Percentiles rank a stretch among this genome's conserved stretches.
These are phyloP conservation scores for Esox lucius DNA, from an alignment of 2,797 vertebrate genomes.

Conservation along the genomic window DNA sequence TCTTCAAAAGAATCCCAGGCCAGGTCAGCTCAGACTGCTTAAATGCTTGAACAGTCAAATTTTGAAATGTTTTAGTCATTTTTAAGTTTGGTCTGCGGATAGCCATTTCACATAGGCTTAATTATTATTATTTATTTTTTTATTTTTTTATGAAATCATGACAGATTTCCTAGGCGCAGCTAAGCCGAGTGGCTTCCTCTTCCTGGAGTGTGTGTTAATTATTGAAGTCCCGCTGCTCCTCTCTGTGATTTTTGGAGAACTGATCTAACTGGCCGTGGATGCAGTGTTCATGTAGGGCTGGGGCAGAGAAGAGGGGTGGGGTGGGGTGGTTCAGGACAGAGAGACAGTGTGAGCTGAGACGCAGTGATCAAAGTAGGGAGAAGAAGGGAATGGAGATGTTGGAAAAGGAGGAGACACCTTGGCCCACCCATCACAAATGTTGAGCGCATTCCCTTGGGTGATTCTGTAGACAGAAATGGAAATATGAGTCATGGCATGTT, in stretches of 20 bases:
- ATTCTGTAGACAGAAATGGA: neutral
- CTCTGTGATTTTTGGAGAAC: neutral
- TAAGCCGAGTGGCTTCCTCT: neutral
- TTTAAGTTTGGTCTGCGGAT: too few relatives aligned
- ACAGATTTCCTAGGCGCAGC: neutral
- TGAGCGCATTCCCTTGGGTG: neutral
- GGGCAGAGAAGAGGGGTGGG: neutral
- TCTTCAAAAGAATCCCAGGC: too few relatives aligned
- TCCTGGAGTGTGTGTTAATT: conserved; percentile 7
- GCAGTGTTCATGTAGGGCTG: neutral
- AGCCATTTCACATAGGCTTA: too few relatives aligned
- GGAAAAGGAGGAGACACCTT: neutral
- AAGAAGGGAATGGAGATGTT: too few relatives aligned
- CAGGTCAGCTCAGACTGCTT: too few relatives aligned
- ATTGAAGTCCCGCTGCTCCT: neutral
- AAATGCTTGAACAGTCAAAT: too few relatives aligned
- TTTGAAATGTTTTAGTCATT: too few relatives aligned
- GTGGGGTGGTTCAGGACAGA: neutral
- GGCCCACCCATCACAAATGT: neutral
- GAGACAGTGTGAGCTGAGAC: too few relatives aligned
- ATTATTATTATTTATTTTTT: too few relatives aligned
- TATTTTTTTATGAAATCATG: neutral
- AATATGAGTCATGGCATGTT: neutral
- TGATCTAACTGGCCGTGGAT: neutral
- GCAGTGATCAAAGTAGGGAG: too few relatives aligned